Percentiles rank a stretch among this genome's conserved stretches.
Conservation (phyloP, 2,797 vertebrate genomes). For the Oreochromis mossambicus region DNA sequence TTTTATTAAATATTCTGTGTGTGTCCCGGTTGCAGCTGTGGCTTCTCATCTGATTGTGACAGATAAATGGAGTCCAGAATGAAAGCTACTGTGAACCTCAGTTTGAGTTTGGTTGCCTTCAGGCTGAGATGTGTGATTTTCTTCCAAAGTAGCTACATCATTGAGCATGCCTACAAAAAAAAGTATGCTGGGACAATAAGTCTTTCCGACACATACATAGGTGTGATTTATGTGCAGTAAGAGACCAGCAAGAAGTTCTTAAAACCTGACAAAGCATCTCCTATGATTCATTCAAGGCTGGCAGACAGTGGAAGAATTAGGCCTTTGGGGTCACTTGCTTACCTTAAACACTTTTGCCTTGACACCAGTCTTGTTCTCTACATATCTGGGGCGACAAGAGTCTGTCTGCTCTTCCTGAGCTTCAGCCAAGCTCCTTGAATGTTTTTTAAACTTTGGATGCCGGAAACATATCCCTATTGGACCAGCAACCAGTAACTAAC, state of each 20-base stretch:
- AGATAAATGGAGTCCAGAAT: not conserved
- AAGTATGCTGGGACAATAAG: conserved; percentile 5
- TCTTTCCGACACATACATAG: not conserved
- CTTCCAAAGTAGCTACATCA: not conserved
- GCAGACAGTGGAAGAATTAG: not conserved
- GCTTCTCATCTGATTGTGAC: not conserved
- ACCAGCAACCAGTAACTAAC: conserved; percentile 64
- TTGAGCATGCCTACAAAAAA: not conserved
- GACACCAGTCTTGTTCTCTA: conserved; percentile 8
- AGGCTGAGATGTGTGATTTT: not conserved
- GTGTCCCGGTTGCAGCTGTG: not conserved
- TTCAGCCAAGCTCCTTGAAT: conserved; percentile 25
- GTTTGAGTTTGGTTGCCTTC: not conserved
- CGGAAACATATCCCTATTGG: conserved; percentile 47
- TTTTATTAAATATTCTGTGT: conserved; percentile 14
- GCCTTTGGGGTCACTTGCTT: conserved; percentile 15
- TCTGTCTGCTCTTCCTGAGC: not conserved
- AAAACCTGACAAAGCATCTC: conserved; percentile 25
- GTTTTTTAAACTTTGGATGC: conserved; percentile 48
- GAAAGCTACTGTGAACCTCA: not conserved
- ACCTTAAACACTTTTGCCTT: conserved; percentile 26
- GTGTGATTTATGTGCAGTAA: conserved; percentile 24
- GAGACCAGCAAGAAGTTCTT: conserved; percentile 1
- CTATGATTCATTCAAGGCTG: conserved; percentile 17
- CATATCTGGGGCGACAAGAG: conserved; percentile 5